phyloP scores from a whole-genome alignment of 2,888 invertebrate species.

The Hyalella azteca region DNA sequence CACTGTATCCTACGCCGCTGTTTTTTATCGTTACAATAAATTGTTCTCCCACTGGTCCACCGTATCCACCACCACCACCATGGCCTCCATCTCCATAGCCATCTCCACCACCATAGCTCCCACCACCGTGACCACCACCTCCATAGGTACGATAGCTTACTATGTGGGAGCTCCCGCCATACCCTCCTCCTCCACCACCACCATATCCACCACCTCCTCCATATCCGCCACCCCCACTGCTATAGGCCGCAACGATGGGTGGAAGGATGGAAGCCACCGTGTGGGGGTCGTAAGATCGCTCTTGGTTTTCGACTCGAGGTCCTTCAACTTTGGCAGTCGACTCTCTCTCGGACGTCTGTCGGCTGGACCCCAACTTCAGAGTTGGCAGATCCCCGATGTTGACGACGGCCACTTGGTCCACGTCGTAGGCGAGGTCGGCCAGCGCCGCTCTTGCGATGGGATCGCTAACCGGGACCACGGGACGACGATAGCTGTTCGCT shows the following conservation, averaged over 20 bases:
- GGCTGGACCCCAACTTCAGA: not conserved
- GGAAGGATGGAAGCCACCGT: not conserved
- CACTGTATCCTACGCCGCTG: not conserved
- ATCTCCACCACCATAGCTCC: not conserved
- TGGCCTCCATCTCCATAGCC: not conserved
- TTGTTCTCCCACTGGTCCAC: not conserved
- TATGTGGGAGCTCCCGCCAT: no score
- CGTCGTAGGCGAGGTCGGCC: not conserved
- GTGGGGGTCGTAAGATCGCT: not conserved
- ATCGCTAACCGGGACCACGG: not conserved
- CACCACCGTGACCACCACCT: not conserved
- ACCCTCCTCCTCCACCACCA: slow-evolving; percentile 2
- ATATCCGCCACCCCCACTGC: not conserved
- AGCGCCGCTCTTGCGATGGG: not conserved
- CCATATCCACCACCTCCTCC: not conserved
- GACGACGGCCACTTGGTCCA: not conserved
- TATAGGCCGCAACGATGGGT: not conserved
- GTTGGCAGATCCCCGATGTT: not conserved
- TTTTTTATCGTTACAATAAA: not conserved
- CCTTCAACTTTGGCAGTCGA: not conserved
- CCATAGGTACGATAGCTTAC: not conserved
- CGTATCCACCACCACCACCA: slow-evolving; percentile 17
- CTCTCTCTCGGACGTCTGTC: not conserved
- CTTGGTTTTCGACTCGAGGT: no score
- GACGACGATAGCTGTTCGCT: not conserved